Evolutionary conservation across 2,888 invertebrate species (phyloP).

Genomic region (Therioaphis trifolii): DNA sequence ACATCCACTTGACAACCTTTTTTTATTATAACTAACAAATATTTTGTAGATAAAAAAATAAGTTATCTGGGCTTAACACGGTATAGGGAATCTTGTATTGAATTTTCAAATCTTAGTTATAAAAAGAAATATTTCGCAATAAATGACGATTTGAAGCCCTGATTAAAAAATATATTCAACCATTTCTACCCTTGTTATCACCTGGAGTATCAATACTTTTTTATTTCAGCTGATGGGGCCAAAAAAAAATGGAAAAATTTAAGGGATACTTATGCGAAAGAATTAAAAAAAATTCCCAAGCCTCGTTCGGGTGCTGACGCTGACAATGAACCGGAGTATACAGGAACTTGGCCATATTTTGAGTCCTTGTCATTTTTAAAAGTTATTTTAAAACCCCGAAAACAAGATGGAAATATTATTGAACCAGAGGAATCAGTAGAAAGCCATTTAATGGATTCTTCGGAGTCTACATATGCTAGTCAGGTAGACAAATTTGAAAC

Average conservation of each 20-base stretch:
- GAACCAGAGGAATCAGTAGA: conserved; percentile 6
- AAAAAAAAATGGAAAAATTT: conserved; percentile 42
- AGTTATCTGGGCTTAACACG: no score
- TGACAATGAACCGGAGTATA: conserved; percentile 23
- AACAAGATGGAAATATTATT: conserved; percentile 1
- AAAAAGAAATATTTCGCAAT: no score
- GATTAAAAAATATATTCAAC: no score
- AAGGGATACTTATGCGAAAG: conserved; percentile 34
- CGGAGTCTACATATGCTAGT: not conserved
- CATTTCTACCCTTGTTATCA: no score
- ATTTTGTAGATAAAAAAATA: no score
- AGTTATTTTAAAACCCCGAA: conserved; percentile 36
- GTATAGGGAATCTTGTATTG: no score
- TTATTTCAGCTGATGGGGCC: conserved; percentile 31
- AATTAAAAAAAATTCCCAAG: conserved; percentile 32
- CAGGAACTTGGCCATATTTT: conserved; percentile 27
- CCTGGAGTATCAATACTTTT: no score
- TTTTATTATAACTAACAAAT: no score
- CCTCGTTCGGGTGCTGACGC: conserved; percentile 24
- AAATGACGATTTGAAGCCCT: no score
- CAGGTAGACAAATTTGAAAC: not conserved
- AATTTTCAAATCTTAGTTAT: no score
- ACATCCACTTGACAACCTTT: no score
- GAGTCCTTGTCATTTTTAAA: conserved; percentile 32
- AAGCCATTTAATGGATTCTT: not conserved